Evolutionary conservation across 2,888 invertebrate genomes (phyloP).

Genomic region (Itoplectis maculator): DNA sequence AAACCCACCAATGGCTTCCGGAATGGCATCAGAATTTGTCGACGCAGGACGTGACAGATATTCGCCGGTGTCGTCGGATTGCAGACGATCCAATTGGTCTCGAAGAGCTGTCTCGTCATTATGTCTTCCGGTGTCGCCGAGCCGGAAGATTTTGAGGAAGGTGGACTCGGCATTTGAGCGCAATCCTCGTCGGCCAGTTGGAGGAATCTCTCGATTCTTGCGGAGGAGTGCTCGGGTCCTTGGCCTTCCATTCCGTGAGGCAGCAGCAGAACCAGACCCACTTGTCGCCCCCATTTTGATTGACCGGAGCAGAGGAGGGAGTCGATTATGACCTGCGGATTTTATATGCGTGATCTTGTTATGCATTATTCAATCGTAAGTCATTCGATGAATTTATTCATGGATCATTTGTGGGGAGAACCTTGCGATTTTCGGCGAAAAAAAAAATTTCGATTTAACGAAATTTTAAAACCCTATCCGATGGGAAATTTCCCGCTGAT

Average conservation of each 20-base stretch:
- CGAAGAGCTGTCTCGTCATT: slow-evolving; percentile 90
- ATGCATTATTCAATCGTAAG: not conserved
- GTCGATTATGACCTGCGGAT: slow-evolving; percentile 88
- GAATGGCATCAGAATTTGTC: slow-evolving; percentile 92
- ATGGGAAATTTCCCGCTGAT: too few relatives aligned
- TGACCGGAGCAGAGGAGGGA: slow-evolving; percentile 89
- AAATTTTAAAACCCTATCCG: too few relatives aligned
- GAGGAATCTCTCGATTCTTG: slow-evolving; percentile 89
- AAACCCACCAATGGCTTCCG: slow-evolving; percentile 90
- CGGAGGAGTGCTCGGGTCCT: slow-evolving; percentile 90
- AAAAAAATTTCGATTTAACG: too few relatives aligned
- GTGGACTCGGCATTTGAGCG: slow-evolving; percentile 87
- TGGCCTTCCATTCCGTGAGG: slow-evolving; percentile 94
- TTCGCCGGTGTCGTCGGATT: slow-evolving; percentile 92
- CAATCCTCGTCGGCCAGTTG: slow-evolving; percentile 90
- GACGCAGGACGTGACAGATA: slow-evolving; percentile 91
- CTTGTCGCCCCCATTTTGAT: slow-evolving; percentile 93
- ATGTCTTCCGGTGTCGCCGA: slow-evolving; percentile 74
- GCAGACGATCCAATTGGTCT: slow-evolving; percentile 90
- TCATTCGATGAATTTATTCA: not conserved
- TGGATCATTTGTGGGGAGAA: not conserved
- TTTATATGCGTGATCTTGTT: slow-evolving; percentile 5
- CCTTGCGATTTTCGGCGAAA: too few relatives aligned
- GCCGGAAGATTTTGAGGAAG: slow-evolving; percentile 86
- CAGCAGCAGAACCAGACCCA: slow-evolving; percentile 91